These are phyloP conservation scores for Pammene aurita DNA, from an alignment of 2,888 invertebrate genomes.

Conservation along the genomic window DNA sequence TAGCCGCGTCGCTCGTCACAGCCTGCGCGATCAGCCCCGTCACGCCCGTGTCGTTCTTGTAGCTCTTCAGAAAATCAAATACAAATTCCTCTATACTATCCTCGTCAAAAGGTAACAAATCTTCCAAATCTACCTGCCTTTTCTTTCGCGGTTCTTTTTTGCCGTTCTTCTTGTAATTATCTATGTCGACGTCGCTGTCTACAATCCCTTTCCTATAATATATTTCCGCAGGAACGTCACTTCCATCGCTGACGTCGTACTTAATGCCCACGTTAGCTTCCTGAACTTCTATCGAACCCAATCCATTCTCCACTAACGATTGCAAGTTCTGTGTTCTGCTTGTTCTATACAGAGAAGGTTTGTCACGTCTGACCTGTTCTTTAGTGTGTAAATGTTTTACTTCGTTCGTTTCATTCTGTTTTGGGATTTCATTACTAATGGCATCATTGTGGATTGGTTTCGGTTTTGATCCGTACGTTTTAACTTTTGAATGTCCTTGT, in stretches of 20 bases:
- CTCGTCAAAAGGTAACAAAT: constrained; percentile 73
- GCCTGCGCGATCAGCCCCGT: constrained; percentile 72
- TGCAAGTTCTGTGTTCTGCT: constrained; percentile 70
- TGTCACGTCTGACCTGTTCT: constrained; percentile 64
- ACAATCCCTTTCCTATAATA: constrained; percentile 86
- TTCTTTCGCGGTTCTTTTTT: constrained; percentile 55
- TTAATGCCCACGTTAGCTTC: constrained; percentile 83
- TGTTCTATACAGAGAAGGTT: constrained; percentile 55
- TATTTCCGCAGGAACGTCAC: constrained; percentile 79
- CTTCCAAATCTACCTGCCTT: constrained; percentile 72
- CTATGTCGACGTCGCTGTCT: constrained; percentile 76
- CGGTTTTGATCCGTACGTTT: constrained; percentile 89
- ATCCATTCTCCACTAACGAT: constrained; percentile 67
- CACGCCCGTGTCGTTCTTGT: constrained; percentile 70
- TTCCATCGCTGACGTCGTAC: constrained; percentile 82
- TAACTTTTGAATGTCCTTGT: constrained; percentile 93
- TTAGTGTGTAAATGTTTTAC: constrained; percentile 84
- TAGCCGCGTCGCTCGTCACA: constrained; percentile 64
- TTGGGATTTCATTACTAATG: constrained; percentile 79
- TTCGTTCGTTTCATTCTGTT: constrained; percentile 76
- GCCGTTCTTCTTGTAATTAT: constrained; percentile 52
- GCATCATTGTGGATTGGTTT: constrained; percentile 64
- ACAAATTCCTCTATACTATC: constrained; percentile 73
- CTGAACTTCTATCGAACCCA: constrained; percentile 82
- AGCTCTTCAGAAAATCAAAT: constrained; percentile 68